Evolutionary conservation across 2,888 invertebrate species (phyloP).

Genomic region (Mactromeris polynyma): DNA sequence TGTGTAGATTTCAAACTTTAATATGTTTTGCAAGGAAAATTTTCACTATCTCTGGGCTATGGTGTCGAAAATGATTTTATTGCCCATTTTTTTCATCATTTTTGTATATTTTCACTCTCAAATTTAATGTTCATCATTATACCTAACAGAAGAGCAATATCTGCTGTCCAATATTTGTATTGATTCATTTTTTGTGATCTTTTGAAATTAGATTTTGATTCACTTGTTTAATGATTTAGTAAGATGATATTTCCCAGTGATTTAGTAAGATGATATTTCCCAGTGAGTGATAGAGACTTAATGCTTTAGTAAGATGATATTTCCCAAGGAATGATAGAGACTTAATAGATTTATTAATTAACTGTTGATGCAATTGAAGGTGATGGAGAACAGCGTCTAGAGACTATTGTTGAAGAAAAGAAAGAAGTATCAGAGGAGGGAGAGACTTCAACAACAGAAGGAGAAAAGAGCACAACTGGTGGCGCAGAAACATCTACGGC

Average conservation of each 20-base stretch:
- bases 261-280: neutral
- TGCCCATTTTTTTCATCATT: no score
- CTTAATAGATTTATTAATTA: neutral
- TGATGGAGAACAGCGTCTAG: slow-evolving; percentile 60
- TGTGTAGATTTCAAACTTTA: no score
- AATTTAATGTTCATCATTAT: no score
- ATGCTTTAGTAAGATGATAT: neutral
- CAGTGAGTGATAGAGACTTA: neutral
- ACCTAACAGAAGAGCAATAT: no score
- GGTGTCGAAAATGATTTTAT: no score
- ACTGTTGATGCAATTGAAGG: neutral
- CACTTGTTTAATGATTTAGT: neutral
- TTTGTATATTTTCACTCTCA: no score
- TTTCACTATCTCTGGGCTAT: no score
- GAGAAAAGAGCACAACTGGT: slow-evolving; percentile 7
- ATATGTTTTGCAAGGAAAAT: no score
- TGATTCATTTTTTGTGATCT: no score
- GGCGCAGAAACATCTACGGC: slow-evolving; percentile 43
- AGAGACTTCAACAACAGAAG: slow-evolving; percentile 22
- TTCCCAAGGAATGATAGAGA: no score
- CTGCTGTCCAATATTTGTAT: no score
- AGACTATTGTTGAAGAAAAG: slow-evolving; percentile 74
- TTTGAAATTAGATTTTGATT: neutral
- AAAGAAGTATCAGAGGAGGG: slow-evolving; percentile 63
- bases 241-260: neutral